Evolutionary conservation across 1,140 invertebrate genomes (phyloP).

Genomic region (Nasonia longicornis): DNA sequence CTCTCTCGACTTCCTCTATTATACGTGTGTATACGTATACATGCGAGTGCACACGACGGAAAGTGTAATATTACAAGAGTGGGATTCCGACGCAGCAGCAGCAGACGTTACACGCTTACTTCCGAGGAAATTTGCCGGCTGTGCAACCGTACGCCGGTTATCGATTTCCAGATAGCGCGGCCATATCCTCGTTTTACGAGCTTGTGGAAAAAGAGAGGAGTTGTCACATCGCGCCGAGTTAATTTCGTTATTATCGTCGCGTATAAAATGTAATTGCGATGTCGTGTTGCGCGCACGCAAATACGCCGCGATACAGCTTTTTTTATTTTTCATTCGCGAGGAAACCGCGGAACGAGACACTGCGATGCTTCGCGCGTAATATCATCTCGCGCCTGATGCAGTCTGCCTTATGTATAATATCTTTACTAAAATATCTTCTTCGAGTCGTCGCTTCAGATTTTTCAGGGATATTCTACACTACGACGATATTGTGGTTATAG

Average conservation of each 20-base stretch:
- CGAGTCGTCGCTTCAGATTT: no score
- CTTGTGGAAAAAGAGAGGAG: not conserved
- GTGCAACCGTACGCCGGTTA: not conserved
- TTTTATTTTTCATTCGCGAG: not conserved
- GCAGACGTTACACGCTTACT: not conserved
- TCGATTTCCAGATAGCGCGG: not conserved
- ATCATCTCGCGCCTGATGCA: not conserved
- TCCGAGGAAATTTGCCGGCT: constrained; percentile 8
- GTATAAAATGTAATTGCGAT: constrained; percentile 8
- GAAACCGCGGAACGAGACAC: not conserved
- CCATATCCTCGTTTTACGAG: not conserved
- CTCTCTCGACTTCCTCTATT: not conserved
- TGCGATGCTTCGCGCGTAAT: not conserved
- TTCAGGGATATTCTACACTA: no score
- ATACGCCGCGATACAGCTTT: not conserved
- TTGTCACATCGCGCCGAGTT: not conserved
- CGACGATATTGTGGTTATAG: no score
- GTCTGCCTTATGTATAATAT: not conserved
- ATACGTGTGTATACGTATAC: not conserved
- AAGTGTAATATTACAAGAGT: constrained; percentile 30
- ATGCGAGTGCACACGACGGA: not conserved
- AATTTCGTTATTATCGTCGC: not conserved
- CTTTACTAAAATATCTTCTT: not conserved
- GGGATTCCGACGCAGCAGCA: not conserved
- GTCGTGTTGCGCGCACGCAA: constrained; percentile 2